Conservation (phyloP, 2,888 invertebrate genomes). For the Sphecodes monilicornis region DNA sequence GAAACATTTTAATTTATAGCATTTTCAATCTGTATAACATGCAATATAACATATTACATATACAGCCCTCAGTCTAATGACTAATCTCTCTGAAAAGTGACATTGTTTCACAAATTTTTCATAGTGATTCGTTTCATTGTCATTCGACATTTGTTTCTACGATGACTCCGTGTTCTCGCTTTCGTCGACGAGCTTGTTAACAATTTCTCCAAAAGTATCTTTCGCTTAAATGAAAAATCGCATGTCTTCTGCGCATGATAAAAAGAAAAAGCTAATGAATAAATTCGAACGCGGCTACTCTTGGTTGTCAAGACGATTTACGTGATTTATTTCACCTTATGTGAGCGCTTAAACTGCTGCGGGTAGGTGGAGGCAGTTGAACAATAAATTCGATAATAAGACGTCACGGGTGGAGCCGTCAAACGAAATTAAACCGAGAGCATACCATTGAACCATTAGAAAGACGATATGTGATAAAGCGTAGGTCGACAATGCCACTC, state of each 20-base stretch:
- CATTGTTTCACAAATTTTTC: too few species aligned
- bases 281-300: conserved; percentile 59
- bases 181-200: too few species aligned
- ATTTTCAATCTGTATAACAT: too few species aligned
- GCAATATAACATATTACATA: too few species aligned
- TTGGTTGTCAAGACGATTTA: conserved; percentile 41
- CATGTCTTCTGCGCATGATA: background rate
- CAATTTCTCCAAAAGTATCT: background rate
- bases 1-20: too few species aligned
- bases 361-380: conserved; percentile 56
- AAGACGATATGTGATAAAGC: conserved; percentile 72
- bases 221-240: background rate
- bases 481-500: conserved; percentile 75
- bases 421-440: conserved; percentile 71
- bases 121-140: too few species aligned
- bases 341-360: conserved; percentile 45
- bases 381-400: conserved; percentile 72
- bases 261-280: conserved; percentile 34
- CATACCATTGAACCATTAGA: conserved; percentile 61
- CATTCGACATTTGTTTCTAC: background rate
- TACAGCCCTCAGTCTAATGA: too few species aligned
- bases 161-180: too few species aligned
- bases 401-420: conserved; percentile 63
- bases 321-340: conserved; percentile 64
- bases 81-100: too few species aligned